Evolutionary conservation across 1,140 invertebrate genomes (phyloP).

Genomic region (Eriosoma lanigerum): DNA sequence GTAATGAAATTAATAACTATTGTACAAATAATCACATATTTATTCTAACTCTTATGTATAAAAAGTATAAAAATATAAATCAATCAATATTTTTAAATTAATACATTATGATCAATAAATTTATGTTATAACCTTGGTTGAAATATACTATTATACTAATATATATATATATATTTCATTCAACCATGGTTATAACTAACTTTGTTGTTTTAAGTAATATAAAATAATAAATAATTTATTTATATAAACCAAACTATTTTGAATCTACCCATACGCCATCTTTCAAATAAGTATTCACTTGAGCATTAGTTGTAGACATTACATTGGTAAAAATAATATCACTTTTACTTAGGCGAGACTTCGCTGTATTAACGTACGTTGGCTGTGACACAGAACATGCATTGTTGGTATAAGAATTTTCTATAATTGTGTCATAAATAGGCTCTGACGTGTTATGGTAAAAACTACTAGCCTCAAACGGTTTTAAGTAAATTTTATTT

Average conservation of each 20-base stretch:
- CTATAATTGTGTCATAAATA: conserved; percentile 18
- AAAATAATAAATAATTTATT: no score
- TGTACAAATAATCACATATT: background rate
- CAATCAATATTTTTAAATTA: no score
- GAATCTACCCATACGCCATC: conserved; percentile 47
- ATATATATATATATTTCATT: no score
- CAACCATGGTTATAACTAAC: no score
- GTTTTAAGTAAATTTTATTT: background rate
- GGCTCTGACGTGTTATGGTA: background rate
- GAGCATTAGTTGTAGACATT: conserved; percentile 70
- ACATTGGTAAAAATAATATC: conserved; percentile 69
- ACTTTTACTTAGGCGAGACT: conserved; percentile 57
- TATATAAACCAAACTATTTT: conserved; percentile 38
- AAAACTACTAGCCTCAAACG: conserved; percentile 13
- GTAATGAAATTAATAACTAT: background rate
- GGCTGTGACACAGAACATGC: background rate
- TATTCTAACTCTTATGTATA: background rate
- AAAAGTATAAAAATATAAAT: background rate
- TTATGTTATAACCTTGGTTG: no score
- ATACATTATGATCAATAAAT: no score
- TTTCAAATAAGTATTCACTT: conserved; percentile 54
- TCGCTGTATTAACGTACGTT: background rate
- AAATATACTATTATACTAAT: no score
- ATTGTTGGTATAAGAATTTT: conserved; percentile 28
- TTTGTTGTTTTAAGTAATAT: no score